Percentiles rank a stretch among this genome's conserved stretches.
phyloP scores from a whole-genome alignment of 2,797 vertebrate species.

The Acrocephalus scirpaceus region DNA sequence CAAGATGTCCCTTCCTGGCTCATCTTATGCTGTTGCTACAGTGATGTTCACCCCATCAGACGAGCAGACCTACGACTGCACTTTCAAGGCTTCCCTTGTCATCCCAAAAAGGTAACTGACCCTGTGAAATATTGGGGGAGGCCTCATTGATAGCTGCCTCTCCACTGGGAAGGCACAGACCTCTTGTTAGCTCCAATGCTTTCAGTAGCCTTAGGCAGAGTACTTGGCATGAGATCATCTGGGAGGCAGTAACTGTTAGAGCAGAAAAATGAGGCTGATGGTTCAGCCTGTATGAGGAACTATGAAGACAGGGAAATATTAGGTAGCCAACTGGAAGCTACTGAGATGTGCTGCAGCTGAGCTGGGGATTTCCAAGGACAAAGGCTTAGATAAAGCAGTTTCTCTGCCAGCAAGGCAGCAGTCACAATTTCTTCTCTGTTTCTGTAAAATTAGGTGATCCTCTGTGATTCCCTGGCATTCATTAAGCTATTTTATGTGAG shows the following conservation, averaged over 20 bases:
- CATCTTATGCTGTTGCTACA: slow-evolving; percentile 69
- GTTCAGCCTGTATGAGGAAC: not conserved
- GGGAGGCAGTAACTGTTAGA: not conserved
- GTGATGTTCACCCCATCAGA: slow-evolving; percentile 78
- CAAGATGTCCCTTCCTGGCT: slow-evolving; percentile 74
- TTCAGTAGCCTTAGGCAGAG: not conserved
- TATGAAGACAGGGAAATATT: not conserved
- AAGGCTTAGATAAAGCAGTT: not conserved
- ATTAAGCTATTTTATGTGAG: not conserved
- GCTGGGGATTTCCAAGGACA: not conserved
- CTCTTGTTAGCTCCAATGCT: not conserved
- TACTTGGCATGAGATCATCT: not conserved
- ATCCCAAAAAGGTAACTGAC: slow-evolving; percentile 70
- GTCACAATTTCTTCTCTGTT: not conserved
- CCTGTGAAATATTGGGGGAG: not conserved
- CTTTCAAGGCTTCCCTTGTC: slow-evolving; percentile 80
- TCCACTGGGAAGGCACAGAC: not conserved
- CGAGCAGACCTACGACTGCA: slow-evolving; percentile 78
- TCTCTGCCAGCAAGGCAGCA: not conserved
- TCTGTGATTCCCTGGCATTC: not conserved
- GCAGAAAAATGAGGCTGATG: not conserved
- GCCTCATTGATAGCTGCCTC: not conserved
- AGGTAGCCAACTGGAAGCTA: not conserved
- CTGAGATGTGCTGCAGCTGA: not conserved
- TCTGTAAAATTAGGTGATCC: not conserved